These are phyloP conservation scores for Meloe dianella DNA, from an alignment of 2,888 invertebrate genomes.

Conservation along the genomic window DNA sequence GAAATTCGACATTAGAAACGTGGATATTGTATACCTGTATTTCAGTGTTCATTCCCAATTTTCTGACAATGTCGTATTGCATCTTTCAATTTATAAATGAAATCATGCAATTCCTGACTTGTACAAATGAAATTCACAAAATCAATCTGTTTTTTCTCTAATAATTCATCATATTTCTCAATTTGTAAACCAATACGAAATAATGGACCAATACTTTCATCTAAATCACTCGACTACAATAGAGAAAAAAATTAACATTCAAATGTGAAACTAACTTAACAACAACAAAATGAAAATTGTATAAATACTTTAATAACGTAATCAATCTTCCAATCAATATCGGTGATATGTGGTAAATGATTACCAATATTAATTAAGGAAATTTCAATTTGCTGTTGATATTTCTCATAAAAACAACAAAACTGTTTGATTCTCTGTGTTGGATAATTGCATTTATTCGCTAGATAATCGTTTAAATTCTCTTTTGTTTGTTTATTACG, in stretches of 20 bases:
- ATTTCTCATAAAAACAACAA: constrained; percentile 46
- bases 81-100: constrained; percentile 72
- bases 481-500: constrained; percentile 46
- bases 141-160: constrained; percentile 56
- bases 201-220: constrained; percentile 53
- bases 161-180: constrained; percentile 54
- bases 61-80: constrained; percentile 68
- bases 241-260: constrained; percentile 19
- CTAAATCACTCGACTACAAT: constrained; percentile 52
- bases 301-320: constrained; percentile 57
- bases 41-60: constrained; percentile 48
- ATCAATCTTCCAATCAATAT: constrained; percentile 69
- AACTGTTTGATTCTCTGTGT: constrained; percentile 43
- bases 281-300: constrained; percentile 11
- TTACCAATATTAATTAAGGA: constrained; percentile 53
- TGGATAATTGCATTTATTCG: constrained; percentile 46
- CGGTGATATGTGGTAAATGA: constrained; percentile 63
- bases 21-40: no score
- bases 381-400: constrained; percentile 47
- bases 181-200: constrained; percentile 53
- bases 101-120: constrained; percentile 69
- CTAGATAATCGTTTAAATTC: constrained; percentile 43
- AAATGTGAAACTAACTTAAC: background rate
- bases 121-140: constrained; percentile 68
- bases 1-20: no score